Evolutionary conservation across 2,113 vertebrate species (phyloP), one percentile per base, ranked within the genome.

Genomic region (Oxyruncus cristatus): DNA sequence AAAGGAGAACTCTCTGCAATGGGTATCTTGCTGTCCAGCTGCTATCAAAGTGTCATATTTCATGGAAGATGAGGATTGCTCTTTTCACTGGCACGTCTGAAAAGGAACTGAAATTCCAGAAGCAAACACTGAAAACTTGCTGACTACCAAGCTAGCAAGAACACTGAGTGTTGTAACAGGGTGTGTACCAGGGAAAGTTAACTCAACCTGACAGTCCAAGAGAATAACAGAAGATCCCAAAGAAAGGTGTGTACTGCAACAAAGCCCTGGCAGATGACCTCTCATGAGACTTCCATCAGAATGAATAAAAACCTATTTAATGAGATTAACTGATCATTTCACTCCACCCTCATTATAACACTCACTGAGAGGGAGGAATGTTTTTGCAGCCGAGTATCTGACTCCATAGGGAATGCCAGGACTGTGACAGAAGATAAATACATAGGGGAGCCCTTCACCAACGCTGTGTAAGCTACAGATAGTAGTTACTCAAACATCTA

Each of bases 171-270:
- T 96, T 92, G 93, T 81, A 97, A 95, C 58, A 98, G 96, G 97
- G 97, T 86, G 96, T 97, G 92, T 85, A 72, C 92, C 68, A 56
- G 76, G 66, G 88, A 97, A 97, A 97, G 92, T 90, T 97, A 98
- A 94, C 92, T 27, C 68, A 97, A 96, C 83, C 91, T 96, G 96
- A 97, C 96, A 94, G 95, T 93, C 95, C 97, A 90, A 92, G 90
- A 84, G 94, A 95, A 94, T 82, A 95, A 80, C 21, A 88, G 95
- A 96, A 91, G 96, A 73, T 95, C 84, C 90, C 85, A 44, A 91
- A 92, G 91, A 68, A 96, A 93, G 96, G 86, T 92, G 93, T 96
- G 92, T 91, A 86, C 85, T 80, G 74, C 73, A 94, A 95, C 44
- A 94, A 97, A 97, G 93, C 58, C 63, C 16, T 73, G 79, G 91